Evolutionary conservation across 2,113 vertebrate species (phyloP).

Genomic region (Regulus satrapa): DNA sequence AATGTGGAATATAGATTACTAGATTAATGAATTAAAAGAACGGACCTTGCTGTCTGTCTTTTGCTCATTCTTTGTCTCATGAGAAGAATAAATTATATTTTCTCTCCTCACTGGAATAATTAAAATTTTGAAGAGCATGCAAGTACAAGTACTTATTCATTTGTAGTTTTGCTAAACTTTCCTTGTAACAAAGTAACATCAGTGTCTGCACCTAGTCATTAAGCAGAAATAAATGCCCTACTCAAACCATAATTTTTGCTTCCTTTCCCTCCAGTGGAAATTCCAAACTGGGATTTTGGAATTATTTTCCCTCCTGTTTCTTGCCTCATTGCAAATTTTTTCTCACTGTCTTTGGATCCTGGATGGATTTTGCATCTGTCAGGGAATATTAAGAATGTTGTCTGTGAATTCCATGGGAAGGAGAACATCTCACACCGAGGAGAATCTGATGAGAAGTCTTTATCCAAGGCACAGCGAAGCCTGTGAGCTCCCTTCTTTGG

Average conservation of each 20-base stretch:
- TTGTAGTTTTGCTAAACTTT: not conserved
- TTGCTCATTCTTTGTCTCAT: not conserved
- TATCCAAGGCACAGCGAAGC: not conserved
- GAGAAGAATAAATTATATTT: conserved; percentile 15
- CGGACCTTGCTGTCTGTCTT: not conserved
- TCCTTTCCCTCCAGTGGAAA: not conserved
- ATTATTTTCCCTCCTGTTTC: not conserved
- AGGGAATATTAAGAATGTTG: not conserved
- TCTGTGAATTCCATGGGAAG: not conserved
- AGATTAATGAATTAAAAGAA: conserved; percentile 30
- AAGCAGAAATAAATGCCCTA: not conserved
- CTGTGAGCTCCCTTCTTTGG: not conserved
- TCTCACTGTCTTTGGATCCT: not conserved
- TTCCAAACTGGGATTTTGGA: not conserved
- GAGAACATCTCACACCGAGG: not conserved
- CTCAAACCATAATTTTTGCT: not conserved
- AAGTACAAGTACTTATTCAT: not conserved
- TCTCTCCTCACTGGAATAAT: not conserved
- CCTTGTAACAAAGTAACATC: not conserved
- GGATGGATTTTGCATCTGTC: not conserved
- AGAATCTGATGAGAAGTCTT: not conserved
- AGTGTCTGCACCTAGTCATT: not conserved
- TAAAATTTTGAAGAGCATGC: not conserved
- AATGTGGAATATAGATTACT: conserved; percentile 7
- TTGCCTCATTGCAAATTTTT: not conserved